Base-by-base conservation (phyloP, 2,888 invertebrate genomes). In the Meliscaeva auricollis region DNA sequence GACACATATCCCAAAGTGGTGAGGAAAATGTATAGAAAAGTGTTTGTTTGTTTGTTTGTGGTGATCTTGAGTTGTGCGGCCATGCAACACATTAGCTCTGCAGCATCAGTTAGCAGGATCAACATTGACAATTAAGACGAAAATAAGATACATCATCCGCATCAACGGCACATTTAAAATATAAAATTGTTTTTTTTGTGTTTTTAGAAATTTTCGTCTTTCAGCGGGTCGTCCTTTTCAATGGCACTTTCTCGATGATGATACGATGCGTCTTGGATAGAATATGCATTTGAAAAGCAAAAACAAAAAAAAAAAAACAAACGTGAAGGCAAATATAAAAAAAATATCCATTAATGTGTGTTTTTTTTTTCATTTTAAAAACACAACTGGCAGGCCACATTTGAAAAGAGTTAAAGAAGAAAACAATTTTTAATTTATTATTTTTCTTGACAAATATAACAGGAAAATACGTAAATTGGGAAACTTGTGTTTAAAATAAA, bases 1-100 rank as follows among this genome's bases (percentile, higher is more conserved):
- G 85, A 80, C 80, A 80, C 76, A 81, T 22, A 58, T 77, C 62
- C 64, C 66, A 38, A 62, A 78, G 68, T 68, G 76, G 52, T 52
- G 32, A 48, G 41, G 60, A 38, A 68, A 78, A 52, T 66, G 50
- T 73, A 46, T 64, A 15, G 60, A 68, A 66, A 32, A 54, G 62
- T 69, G 56, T 41, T 50, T 66, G 58, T 76, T 54, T 69, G 56
- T 41, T 50, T 66, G 58, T 76, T 54, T 74, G 80, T 26, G 56
- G 35, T 56, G 60, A 62, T 54, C 70, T 77, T 77, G 70, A 77
- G 70, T 46, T 76, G 56, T 48, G n/a, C n/a, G 56, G 64, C 54
- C 64, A 32, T 46, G 46, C 46, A 46, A 46, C 3, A 46, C 74
- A 66, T 74, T 64, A 70, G 62, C 44, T n/a, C n/a, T 64, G 64